These are phyloP conservation scores for Monoplex corrugatus DNA, from an alignment of 2,888 invertebrate genomes.

Conservation along the genomic window DNA sequence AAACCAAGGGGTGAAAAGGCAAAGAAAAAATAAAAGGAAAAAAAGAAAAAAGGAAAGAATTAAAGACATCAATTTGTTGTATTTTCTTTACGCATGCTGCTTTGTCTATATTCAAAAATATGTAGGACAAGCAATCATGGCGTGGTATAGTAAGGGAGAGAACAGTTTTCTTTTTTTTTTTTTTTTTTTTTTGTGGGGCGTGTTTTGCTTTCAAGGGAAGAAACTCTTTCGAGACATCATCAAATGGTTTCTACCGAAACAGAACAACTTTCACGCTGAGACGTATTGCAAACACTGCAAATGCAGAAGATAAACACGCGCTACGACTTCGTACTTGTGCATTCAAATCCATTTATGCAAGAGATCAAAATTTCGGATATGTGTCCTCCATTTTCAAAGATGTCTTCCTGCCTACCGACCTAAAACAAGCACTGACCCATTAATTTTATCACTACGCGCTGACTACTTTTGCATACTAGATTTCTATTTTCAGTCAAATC, in stretches of 20 bases:
- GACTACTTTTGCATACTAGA: background rate
- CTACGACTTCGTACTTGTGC: background rate
- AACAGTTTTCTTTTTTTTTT: background rate
- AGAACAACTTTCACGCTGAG: background rate
- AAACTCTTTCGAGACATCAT: background rate
- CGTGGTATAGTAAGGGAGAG: background rate
- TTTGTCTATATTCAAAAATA: background rate
- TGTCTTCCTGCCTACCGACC: conserved; percentile 34
- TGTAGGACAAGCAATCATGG: background rate
- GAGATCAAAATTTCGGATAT: background rate
- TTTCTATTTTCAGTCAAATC: background rate
- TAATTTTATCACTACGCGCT: conserved; percentile 5
- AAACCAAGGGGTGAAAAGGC: too few species aligned
- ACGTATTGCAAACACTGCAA: background rate
- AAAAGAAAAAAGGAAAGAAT: too few species aligned
- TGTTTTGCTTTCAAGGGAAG: conserved; percentile 1
- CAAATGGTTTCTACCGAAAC: background rate
- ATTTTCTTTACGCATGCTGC: too few species aligned
- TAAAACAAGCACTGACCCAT: conserved; percentile 39
- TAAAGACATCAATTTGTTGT: too few species aligned
- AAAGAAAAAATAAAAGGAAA: too few species aligned
- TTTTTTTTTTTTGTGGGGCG: too few species aligned
- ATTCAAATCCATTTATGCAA: background rate
- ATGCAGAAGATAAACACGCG: background rate
- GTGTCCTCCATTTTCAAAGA: conserved; percentile 16